These are phyloP conservation scores for Drosophila tropicalis DNA, from an alignment of 1,140 invertebrate genomes.

Conservation along the genomic window DNA sequence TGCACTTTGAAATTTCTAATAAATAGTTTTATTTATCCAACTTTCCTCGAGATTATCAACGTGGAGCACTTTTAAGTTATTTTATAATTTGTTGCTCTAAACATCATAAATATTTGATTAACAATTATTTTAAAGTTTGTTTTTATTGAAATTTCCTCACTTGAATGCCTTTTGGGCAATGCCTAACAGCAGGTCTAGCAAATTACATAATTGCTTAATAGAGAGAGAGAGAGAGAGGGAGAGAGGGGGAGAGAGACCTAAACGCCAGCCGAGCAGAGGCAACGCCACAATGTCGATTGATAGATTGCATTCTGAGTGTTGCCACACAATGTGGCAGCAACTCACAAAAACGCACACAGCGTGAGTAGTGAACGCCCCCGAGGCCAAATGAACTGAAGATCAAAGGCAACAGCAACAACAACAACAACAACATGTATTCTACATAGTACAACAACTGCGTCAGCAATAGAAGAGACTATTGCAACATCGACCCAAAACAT, in stretches of 20 bases:
- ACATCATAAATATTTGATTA: background rate
- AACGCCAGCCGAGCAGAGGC: background rate
- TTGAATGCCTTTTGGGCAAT: constrained; percentile 23
- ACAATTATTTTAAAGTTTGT: background rate
- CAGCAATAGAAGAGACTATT: constrained; percentile 45
- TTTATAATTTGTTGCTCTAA: background rate
- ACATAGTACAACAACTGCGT: constrained; percentile 29
- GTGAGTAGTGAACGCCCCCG: constrained; percentile 7
- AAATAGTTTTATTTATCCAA: too few relatives aligned
- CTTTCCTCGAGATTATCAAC: too few relatives aligned
- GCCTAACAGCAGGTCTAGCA: constrained; percentile 37
- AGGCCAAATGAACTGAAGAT: constrained; percentile 52
- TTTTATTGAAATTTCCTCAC: constrained; percentile 5
- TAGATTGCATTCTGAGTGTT: constrained; percentile 78
- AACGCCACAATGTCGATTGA: constrained; percentile 47
- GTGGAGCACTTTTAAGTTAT: background rate
- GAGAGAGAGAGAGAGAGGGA: constrained; percentile 32
- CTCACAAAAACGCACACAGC: constrained; percentile 17
- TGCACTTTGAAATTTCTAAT: too few relatives aligned
- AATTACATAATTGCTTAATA: constrained; percentile 70
- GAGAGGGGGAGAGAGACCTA: constrained; percentile 3
- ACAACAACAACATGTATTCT: constrained; percentile 41
- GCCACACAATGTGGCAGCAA: constrained; percentile 38
- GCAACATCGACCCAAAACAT: constrained; percentile 58
- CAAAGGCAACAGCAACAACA: constrained; percentile 52